phyloP scores from a whole-genome alignment of 2,797 vertebrate genomes.

The Diplodus sargus region DNA sequence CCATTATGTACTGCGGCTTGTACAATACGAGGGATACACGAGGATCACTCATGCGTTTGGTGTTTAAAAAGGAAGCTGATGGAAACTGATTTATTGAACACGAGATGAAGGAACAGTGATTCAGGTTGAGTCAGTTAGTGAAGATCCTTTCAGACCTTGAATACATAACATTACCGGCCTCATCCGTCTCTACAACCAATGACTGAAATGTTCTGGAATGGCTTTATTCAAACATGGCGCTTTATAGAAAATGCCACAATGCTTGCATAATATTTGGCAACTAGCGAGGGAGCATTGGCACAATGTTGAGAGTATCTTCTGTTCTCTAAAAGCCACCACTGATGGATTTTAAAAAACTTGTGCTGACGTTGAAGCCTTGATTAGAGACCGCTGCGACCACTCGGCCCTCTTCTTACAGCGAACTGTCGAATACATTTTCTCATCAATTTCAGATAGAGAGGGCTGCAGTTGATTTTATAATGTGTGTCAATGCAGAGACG shows the following conservation, averaged over 20 bases:
- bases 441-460: background rate
- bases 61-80: constrained; percentile 9
- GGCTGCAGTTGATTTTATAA: background rate
- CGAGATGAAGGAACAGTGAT: background rate
- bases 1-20: constrained; percentile 9
- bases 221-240: background rate
- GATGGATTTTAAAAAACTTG: background rate
- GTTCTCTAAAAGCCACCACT: background rate
- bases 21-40: background rate
- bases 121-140: background rate
- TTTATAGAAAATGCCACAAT: background rate
- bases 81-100: background rate
- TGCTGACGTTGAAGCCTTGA: background rate
- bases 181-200: background rate
- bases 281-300: background rate
- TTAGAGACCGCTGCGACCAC: background rate
- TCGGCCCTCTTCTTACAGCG: background rate
- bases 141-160: background rate
- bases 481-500: background rate
- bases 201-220: background rate
- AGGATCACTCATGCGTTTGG: background rate
- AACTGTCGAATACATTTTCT: background rate
- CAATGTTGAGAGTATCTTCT: background rate
- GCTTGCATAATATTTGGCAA: background rate
- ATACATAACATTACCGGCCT: background rate